Conservation (phyloP, 1,140 invertebrate genomes). For the Trichomalopsis sarcophagae region DNA sequence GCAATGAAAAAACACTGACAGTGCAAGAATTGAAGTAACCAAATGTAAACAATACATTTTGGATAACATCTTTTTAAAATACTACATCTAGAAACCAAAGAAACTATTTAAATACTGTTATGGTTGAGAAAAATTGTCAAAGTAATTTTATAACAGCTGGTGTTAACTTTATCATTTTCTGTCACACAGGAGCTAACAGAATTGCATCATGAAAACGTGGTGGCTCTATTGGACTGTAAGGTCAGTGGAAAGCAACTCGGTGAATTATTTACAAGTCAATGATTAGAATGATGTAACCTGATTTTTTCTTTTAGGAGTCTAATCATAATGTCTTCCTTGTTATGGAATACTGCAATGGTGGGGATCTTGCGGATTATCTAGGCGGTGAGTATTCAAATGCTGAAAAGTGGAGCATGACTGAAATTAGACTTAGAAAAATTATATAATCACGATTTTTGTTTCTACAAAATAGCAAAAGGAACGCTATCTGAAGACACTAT, state of each 20-base stretch:
- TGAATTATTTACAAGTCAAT: slow-evolving; percentile 47
- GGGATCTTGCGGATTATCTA: slow-evolving; percentile 98
- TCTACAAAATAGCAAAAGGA: slow-evolving; percentile 81
- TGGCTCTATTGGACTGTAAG: slow-evolving; percentile 97
- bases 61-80: not conserved
- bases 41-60: not conserved
- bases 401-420: slow-evolving; percentile 26
- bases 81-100: not conserved
- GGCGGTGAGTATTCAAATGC: slow-evolving; percentile 78
- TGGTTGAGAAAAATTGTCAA: not conserved
- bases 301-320: slow-evolving; percentile 81
- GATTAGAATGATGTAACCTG: slow-evolving; percentile 47
- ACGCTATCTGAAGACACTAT: slow-evolving; percentile 98
- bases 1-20: not conserved
- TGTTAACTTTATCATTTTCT: slow-evolving; percentile 10
- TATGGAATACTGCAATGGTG: slow-evolving; percentile 99
- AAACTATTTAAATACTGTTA: slow-evolving; percentile 19
- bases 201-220: slow-evolving; percentile 98
- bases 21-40: not conserved
- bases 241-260: slow-evolving; percentile 59
- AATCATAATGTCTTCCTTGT: slow-evolving; percentile 95
- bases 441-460: not conserved
- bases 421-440: slow-evolving; percentile 23
- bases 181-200: slow-evolving; percentile 89
- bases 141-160: not conserved